Conservation (phyloP, 2,797 vertebrate genomes). For the Aplochiton taeniatus region DNA sequence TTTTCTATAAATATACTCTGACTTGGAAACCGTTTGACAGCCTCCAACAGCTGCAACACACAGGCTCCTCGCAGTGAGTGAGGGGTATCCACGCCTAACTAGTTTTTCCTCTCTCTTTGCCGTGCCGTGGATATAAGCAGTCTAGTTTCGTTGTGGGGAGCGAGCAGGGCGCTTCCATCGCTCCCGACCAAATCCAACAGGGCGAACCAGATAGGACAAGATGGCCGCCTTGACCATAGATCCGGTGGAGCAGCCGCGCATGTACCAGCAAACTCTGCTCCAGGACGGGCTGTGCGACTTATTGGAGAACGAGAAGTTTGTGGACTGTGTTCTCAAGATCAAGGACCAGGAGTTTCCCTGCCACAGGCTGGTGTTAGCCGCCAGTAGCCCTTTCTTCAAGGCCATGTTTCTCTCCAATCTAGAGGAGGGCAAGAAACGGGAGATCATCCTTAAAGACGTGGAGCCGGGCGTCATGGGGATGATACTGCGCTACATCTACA, state of each 20-base stretch:
- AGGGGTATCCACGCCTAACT: constrained; percentile 22
- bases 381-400: constrained; percentile 95
- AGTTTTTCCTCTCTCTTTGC: constrained; percentile 45
- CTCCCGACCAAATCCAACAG: constrained; percentile 32
- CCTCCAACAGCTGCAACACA: constrained; percentile 78
- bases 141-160: constrained; percentile 45
- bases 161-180: constrained; percentile 37
- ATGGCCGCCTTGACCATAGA: constrained; percentile 88
- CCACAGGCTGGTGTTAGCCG: constrained; percentile 92
- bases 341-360: constrained; percentile 91
- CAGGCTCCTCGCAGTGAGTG: constrained; percentile 44
- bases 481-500: constrained; percentile 94
- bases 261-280: constrained; percentile 96
- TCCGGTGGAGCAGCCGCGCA: constrained; percentile 86
- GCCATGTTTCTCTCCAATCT: constrained; percentile 90
- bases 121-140: constrained; percentile 49
- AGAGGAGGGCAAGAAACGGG: constrained; percentile 86
- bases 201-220: constrained; percentile 47
- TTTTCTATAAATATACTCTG: constrained; percentile 83
- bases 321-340: constrained; percentile 92
- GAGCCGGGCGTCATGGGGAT: constrained; percentile 86
- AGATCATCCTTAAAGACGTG: constrained; percentile 89
- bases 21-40: constrained; percentile 62
- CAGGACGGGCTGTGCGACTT: constrained; percentile 96
- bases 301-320: constrained; percentile 91